Evolutionary conservation across 2,113 vertebrate species (phyloP), one percentile per base, ranked within the genome.

Genomic region (Ophthalmotilapia sp.): DNA sequence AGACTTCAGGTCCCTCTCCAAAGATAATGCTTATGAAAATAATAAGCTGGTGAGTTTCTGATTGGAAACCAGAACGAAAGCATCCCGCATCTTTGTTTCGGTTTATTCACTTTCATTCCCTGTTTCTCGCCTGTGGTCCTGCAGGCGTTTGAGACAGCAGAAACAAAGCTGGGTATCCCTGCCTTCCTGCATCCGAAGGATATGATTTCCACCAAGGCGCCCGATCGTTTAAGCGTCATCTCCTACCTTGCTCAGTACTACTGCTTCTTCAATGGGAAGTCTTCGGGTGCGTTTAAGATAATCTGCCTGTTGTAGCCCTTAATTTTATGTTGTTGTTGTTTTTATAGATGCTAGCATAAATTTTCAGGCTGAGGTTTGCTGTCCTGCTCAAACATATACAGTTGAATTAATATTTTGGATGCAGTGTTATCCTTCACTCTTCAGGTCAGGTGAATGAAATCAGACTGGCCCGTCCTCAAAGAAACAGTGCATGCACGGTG

Each of bases 241-340:
- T 98, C 97, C 79, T 98, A 98, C 0, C 95, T 99, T 31, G 98
- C 96, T 70, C 97, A 97, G 88, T 97, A 97, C 92, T 97, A 98
- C 92, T 95, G 95, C 95, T 94, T 96, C 92, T 99, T 98, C 92
- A 94, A 90, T 82, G 97, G 92, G 13, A 98, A 90, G 17, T 80
- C 86, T 23, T 29, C 38, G 10, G 90, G 90, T 94, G 79, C 9
- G 90, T 93, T 53, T 23, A 36, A 55, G 17, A 47, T 10, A 33
- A 31, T 6, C 3, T 33, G 2, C 56, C 5, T 21, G 17, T 68
- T 55, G 15, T 58, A 53, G 2, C 19, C 65, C 5, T 12, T 23
- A 8, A 9, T 53, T 19, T 3, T 14, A 19, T 29, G 31, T 9
- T 31, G 9, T 29, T 73, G 38, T 55, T 58, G 70, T 17, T 45